Base-by-base conservation (phyloP, 2,113 vertebrate genomes). In the Sinocyclocheilus anophthalmus region DNA sequence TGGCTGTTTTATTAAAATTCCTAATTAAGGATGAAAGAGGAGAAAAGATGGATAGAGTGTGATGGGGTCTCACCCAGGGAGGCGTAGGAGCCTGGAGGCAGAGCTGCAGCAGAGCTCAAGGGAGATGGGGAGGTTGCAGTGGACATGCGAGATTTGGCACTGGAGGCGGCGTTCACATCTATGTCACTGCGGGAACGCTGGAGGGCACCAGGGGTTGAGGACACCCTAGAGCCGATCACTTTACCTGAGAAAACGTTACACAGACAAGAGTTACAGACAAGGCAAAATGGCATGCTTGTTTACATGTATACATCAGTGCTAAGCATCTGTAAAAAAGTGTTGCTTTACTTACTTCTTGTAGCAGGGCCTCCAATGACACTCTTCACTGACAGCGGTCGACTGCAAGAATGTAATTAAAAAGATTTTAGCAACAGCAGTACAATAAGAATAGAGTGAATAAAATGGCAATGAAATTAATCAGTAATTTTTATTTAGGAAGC, bases 121-220 rank as follows among this genome's bases (percentile, higher is more conserved):
- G 97, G 96, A 0, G 95, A 92, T 9, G 94, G 84, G 12, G 97
- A 92, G 37, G 96, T 95, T 26, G 96, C 94, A 0, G 96, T 95
- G 81, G 96, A 94, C 90, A 97, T 96, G 88, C 97, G 97, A 11
- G 97, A 98, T 94, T 99, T 99, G 94, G 98, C 95, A 88, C 92
- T 99, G 92, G 98, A 96, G 76, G 98, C 98, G 13, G 98, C 98
- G 2, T 99, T 99, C 79, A 99, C 97, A 0, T 99, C 98, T 7
- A 99, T 95, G 90, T 99, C 98, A 18, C 98, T 99, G 67, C 97
- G 96, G 88, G 98, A 99, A 10, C 98, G 97, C 91, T 99, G 98
- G 72, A 99, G 96, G 82, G 97, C 96, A 70, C 97, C 96, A 0
- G 97, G 93, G 0, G 96, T 95, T 16, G 96, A 93, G 33, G 94